These are phyloP conservation scores for Uropsilus gracilis DNA, from an alignment of 2,113 vertebrate species.

Conservation along the genomic window DNA sequence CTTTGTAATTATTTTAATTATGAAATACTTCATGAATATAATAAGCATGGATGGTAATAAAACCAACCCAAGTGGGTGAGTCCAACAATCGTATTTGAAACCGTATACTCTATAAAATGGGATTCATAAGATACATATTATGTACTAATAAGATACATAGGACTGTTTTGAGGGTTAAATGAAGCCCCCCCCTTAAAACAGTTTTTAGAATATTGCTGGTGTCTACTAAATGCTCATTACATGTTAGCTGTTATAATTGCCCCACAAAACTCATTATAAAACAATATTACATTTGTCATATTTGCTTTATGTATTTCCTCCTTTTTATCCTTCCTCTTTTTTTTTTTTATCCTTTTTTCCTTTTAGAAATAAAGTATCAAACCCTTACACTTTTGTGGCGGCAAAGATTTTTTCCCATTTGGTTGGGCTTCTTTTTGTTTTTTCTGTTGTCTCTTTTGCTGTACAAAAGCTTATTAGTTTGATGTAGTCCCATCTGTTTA, in stretches of 20 bases:
- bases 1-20: neutral
- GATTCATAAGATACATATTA: neutral
- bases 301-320: neutral
- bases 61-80: neutral
- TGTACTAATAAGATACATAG: no score
- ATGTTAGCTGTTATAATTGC: neutral
- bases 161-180: neutral
- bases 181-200: neutral
- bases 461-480: no score
- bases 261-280: neutral
- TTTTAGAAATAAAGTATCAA: neutral
- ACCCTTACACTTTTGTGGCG: no score
- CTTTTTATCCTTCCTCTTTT: neutral
- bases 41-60: neutral
- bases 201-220: neutral
- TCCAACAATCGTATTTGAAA: neutral
- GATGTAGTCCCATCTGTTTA: no score
- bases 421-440: no score
- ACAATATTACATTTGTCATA: neutral
- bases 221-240: neutral
- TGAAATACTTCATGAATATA: neutral
- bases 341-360: neutral
- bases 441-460: no score
- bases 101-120: neutral
- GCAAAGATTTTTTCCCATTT: no score